Base-by-base conservation (phyloP, 2,888 invertebrate species). In the Cheilosia grossa region DNA sequence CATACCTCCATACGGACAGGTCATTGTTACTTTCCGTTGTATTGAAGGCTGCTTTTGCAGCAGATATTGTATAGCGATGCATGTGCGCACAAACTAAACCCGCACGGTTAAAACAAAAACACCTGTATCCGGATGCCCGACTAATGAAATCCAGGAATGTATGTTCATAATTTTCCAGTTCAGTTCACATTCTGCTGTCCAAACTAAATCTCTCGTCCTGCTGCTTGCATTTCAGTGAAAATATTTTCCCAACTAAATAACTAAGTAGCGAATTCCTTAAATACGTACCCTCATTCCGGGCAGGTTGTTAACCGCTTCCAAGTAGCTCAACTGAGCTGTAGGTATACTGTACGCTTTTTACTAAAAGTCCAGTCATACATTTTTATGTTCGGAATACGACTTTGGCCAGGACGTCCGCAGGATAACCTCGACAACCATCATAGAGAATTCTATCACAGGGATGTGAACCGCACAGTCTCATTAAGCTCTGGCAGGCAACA, bases 381-480 rank as follows among this genome's bases (percentile, higher is more conserved):
- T 69, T 63, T 69, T 63, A 49, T 67, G 47, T 67, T 80, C 61
- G 54, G 47, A 33, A 40, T 56, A 53, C 51, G 59, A 74, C 30
- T 80, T 59, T 53, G 17, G 9, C 19, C 15, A 49, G 33, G 61
- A 44, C 33, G 53, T 64, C 64, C 70, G 66, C 53, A 59, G 21
- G 58, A 64, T 56, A 80, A 67, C 67, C 67, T 47, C 37, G 4
- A 66, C 67, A 19, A 47, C 61, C 61, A 63, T 56, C 67, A 47
- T 21, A 51, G 59, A 67, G 66, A n/a, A 54, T 47, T 51, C 72
- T 66, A 53, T 59, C 27, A 72, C 58, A 74, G 67, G 61, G 44
- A 69, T 59, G 27, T 49, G 33, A 64, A 63, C 63, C 64, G 44
- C 44, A 77, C 44, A 53, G 64, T 59, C 77, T 82, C 77, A 77